Evolutionary conservation across 2,113 vertebrate species (phyloP), one percentile per base, ranked within the genome.

Genomic region (Silurus asotus): DNA sequence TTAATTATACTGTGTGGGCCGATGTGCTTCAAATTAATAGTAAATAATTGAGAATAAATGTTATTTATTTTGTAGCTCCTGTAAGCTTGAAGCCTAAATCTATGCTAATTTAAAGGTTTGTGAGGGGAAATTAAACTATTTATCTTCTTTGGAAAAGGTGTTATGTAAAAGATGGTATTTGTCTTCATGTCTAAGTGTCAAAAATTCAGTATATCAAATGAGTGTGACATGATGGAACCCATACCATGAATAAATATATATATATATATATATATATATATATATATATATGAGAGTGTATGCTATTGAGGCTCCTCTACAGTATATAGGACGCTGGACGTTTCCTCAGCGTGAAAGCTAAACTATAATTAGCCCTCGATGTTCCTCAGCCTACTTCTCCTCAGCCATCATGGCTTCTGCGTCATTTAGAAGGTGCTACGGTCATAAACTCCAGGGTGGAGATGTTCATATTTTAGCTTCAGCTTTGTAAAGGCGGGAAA

Each of bases 271-370:
- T 37, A 37, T 37, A n/a, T 37, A 37, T 37, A 37, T 1, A 37
- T 20, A 25, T 74, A 74, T 49, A 81, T 56, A 37, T 37, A 37
- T 37, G 37, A 37, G 2, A 37, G 37, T 37, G 37, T 37, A 37
- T 37, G 37, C 37, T 37, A 37, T 37, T 37, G 37, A 64, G 78
- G 56, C 53, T 49, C 11, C 23, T 37, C 55, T 74, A 6, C 17
- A 20, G 9, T 86, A 82, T 86, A 81, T 86, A 82, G 85, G 85
- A 86, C 85, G 82, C 13, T 58, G 55, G 67, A 86, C 48, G 20
- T 82, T 61, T 86, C 58, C 58, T 61, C 84, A 72, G 84, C 14
- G 23, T 79, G 70, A 81, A 86, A 67, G 77, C 78, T 86, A 75
- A 82, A 82, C 79, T 86, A 82, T 86, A 75, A 82, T 82, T 86